Conservation (phyloP, 2,888 invertebrate species). For the Coronaproctus castanopsis region DNA sequence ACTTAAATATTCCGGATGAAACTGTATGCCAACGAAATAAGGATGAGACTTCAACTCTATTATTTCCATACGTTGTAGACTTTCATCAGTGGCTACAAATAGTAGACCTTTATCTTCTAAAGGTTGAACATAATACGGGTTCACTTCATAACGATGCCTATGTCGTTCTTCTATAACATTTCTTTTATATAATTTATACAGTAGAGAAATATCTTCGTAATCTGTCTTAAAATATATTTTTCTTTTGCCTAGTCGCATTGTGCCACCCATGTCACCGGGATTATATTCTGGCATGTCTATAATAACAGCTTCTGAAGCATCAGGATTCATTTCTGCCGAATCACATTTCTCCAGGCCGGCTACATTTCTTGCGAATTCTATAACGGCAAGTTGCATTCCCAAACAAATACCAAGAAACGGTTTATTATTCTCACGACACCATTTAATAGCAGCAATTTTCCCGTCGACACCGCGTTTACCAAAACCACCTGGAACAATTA, state of each 20-base stretch:
- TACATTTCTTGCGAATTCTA: constrained; percentile 54
- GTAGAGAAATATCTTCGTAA: constrained; percentile 27
- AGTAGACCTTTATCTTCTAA: constrained; percentile 61
- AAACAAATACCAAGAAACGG: constrained; percentile 92
- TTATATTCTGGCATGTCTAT: constrained; percentile 99
- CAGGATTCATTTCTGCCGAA: constrained; percentile 61
- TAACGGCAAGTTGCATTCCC: constrained; percentile 91
- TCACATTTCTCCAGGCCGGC: constrained; percentile 14
- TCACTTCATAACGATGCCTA: constrained; percentile 92
- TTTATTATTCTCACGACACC: constrained; percentile 74
- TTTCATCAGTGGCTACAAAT: constrained; percentile 43
- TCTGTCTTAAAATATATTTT: constrained; percentile 55
- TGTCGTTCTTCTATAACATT: constrained; percentile 79
- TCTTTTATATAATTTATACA: constrained; percentile 57
- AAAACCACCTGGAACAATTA: constrained; percentile 94
- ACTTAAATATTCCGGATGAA: constrained; percentile 92
- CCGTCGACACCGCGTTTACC: constrained; percentile 90
- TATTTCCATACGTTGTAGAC: constrained; percentile 84
- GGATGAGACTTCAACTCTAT: constrained; percentile 72
- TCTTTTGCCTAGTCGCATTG: constrained; percentile 92
- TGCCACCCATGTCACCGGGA: constrained; percentile 79
- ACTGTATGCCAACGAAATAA: constrained; percentile 89
- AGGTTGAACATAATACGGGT: constrained; percentile 59
- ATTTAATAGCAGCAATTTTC: constrained; percentile 78
- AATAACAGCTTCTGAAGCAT: constrained; percentile 49